These are phyloP conservation scores for Acromyrmex echinatior DNA, from an alignment of 1,140 invertebrate species.

Conservation along the genomic window DNA sequence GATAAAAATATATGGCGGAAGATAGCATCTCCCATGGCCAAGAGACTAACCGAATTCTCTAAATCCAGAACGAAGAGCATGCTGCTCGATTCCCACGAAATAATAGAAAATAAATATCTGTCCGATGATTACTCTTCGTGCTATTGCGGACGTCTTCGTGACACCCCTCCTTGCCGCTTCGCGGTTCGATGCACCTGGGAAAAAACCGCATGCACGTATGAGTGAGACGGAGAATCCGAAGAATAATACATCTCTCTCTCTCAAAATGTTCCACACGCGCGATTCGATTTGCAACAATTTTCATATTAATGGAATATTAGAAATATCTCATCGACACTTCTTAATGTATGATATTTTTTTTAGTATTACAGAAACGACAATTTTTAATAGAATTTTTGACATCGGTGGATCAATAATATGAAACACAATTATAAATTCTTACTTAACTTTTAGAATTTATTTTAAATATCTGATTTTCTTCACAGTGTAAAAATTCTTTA, in stretches of 20 bases:
- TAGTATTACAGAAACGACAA: not conserved
- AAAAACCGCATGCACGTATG: conserved; percentile 39
- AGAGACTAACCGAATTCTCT: conserved; percentile 30
- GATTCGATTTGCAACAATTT: conserved; percentile 52
- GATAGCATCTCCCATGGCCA: conserved; percentile 74
- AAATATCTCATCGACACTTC: conserved; percentile 46
- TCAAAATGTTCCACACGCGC: conserved; percentile 47
- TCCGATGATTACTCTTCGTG: conserved; percentile 74
- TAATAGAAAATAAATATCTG: conserved; percentile 81
- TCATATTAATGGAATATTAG: conserved; percentile 37
- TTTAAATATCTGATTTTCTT: not conserved
- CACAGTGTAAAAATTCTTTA: not conserved
- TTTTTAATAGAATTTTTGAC: not conserved
- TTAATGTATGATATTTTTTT: not conserved
- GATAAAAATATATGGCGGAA: conserved; percentile 65
- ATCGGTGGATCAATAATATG: not conserved
- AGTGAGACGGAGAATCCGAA: conserved; percentile 29
- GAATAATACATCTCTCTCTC: conserved; percentile 30
- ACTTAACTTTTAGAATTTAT: not conserved
- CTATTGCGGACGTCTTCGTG: conserved; percentile 69
- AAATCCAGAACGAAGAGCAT: conserved; percentile 70
- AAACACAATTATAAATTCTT: not conserved
- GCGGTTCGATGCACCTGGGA: conserved; percentile 71
- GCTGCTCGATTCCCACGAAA: conserved; percentile 78
- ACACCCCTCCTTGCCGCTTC: conserved; percentile 63